These are phyloP conservation scores for Sycobia sp. DNA, from an alignment of 1,140 invertebrate genomes.

Conservation along the genomic window DNA sequence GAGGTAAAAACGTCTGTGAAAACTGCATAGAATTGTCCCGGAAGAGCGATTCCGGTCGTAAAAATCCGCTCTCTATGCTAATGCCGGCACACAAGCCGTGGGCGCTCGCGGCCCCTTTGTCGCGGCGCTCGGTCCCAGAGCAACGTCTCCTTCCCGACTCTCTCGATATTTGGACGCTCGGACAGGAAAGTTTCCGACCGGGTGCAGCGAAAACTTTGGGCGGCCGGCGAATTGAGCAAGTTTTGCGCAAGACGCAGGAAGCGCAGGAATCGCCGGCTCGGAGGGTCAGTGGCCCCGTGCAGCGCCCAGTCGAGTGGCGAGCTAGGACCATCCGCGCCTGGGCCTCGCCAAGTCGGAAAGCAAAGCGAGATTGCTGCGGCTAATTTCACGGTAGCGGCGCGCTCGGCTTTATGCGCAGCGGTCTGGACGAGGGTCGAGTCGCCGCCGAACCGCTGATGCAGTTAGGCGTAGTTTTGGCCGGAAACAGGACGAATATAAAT, in stretches of 20 bases:
- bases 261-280: background rate
- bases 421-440: background rate
- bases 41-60: background rate
- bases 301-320: too few relatives aligned
- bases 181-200: background rate
- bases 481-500: background rate
- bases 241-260: conserved; percentile 11
- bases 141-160: too few relatives aligned
- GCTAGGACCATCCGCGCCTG: background rate
- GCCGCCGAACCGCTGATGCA: too few relatives aligned
- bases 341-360: conserved; percentile 1
- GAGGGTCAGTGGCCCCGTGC: too few relatives aligned
- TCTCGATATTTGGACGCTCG: background rate
- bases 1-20: conserved; percentile 9
- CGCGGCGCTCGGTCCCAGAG: too few relatives aligned
- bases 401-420: background rate
- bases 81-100: background rate
- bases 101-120: too few relatives aligned
- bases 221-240: background rate
- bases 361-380: conserved; percentile 3
- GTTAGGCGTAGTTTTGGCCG: background rate
- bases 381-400: conserved; percentile 6
- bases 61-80: conserved; percentile 26
- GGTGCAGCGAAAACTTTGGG: background rate
- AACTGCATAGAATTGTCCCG: background rate